Base-by-base conservation (phyloP, 2,113 vertebrate species). In the Podarcis raffonei region DNA sequence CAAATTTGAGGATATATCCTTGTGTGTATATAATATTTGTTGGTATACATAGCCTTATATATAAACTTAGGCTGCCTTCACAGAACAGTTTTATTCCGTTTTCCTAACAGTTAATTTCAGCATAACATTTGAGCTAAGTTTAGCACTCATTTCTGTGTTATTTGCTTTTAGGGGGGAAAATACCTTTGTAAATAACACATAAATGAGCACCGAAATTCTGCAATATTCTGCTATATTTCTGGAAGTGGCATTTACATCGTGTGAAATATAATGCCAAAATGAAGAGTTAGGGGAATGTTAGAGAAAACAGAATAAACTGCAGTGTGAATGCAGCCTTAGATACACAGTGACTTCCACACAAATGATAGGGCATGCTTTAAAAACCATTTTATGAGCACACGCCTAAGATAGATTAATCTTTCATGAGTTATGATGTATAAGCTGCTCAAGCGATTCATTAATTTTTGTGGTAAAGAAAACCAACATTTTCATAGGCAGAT, bases 401-500 rank as follows among this genome's bases (percentile, higher is more conserved):
- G 75, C 15, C 78, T 90, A 77, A 53, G 32, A 27, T 92, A 59
- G 66, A 74, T 81, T 75, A 92, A 79, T 59, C 20, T 23, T 89
- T 91, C 89, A 85, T 87, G 87, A 94, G 82, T 83, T 79, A 76
- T 81, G 48, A 85, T 89, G 62, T 69, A 89, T 81, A 82, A 88
- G 62, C 88, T 89, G 16, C 48, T 91, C 18, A 1, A 12, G 0
- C 87, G 87, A 84, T 91, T 32, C 22, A 92, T 20, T 81, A 93
- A 93, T 66, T 89, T 85, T 81, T 35, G 76, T 82, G 42, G 59
- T 82, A 83, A 85, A 85, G 78, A 89, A 35, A 81, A n/a, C 84
- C 83, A 85, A 69, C 25, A 42, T 80, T 85, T 75, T 20, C 37
- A 68, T 48, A 87, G 71, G 79, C 84, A 90, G 80, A 83, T 81